Evolutionary conservation across 1,140 invertebrate species (phyloP), one percentile per base, ranked within the genome.

Genomic region (Laodelphax striatellus): DNA sequence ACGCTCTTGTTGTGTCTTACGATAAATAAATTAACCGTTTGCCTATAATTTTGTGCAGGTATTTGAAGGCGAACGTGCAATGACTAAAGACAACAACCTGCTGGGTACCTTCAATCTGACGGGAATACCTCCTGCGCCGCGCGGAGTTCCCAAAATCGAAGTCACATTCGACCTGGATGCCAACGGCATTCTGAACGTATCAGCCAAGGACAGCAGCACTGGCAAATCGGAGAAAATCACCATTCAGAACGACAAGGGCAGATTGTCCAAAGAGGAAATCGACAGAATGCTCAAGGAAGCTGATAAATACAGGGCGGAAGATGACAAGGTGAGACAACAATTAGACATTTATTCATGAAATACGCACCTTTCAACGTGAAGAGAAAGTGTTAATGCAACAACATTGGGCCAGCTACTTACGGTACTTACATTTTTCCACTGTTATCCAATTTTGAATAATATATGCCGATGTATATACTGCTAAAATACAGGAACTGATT

Each of bases 241-340:
- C 24, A 96, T 96, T 58, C 92, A 88, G 21, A 97, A 97, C 69
- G 93, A 97, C 69, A 95, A 94, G 71, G 92, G 93, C 3, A 82
- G 93, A 19, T 76, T 97, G 2, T 86, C 83, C 21, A 92, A 94
- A 70, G 87, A 88, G 22, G 92, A 97, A 67, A 97, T 97, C 65
- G 91, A 96, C 66, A 78, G 85, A 31, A 97, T 97, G 94, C 78
- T 97, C 11, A 72, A 78, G n/a, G 86, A 88, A 34, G 85, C 86
- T 9, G 82, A 86, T 38, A 78, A 78, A 43, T 68, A 67, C 55
- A 65, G 63, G 53, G 66, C 84, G 83, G 66, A 67, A 68, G 62
- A 87, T 85, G 69, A 79, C 76, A 34, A 67, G 76, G 46, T 50
- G 21, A 17, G 28, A 31, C 4, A 31, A 31, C 9, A 31, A n/a